These are phyloP conservation scores for Melanaphis sacchari DNA, from an alignment of 1,140 invertebrate genomes.

Conservation along the genomic window DNA sequence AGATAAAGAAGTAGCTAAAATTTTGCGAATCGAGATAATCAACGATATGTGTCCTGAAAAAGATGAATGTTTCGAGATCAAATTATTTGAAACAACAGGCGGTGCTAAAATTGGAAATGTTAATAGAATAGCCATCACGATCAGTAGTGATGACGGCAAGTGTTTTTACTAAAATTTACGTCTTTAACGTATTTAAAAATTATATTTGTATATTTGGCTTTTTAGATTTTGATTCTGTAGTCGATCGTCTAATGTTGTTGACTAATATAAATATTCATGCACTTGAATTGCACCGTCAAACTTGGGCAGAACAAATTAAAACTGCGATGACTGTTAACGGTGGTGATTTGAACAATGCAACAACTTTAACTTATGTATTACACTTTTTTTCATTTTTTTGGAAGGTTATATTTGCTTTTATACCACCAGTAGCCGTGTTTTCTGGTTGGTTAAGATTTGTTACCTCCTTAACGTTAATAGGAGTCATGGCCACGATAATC, in stretches of 20 bases:
- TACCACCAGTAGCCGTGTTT: conserved; percentile 69
- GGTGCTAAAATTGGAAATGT: conserved; percentile 69
- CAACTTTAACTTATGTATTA: conserved; percentile 84
- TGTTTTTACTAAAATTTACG: neutral
- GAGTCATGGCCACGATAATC: conserved; percentile 70
- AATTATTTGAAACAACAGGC: conserved; percentile 67
- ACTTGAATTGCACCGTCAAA: conserved; percentile 67
- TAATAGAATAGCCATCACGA: conserved; percentile 71
- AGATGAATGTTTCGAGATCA: conserved; percentile 74
- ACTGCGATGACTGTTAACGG: conserved; percentile 74
- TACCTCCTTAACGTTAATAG: conserved; percentile 68
- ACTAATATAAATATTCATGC: conserved; percentile 70
- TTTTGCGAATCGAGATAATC: conserved; percentile 70
- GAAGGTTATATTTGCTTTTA: conserved; percentile 78
- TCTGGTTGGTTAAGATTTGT: conserved; percentile 73
- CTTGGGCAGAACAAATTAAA: conserved; percentile 69
- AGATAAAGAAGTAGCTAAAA: conserved; percentile 67
- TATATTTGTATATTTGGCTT: neutral
- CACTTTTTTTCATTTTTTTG: conserved; percentile 97
- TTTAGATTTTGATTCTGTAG: conserved; percentile 71
- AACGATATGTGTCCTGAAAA: conserved; percentile 73
- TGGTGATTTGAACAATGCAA: conserved; percentile 70
- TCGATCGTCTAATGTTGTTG: conserved; percentile 68
- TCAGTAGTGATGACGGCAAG: conserved; percentile 73
- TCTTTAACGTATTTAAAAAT: neutral